Percentiles rank a stretch among this genome's conserved stretches.
Conservation (phyloP, 2,113 vertebrate species). For the Pluvialis apricaria region DNA sequence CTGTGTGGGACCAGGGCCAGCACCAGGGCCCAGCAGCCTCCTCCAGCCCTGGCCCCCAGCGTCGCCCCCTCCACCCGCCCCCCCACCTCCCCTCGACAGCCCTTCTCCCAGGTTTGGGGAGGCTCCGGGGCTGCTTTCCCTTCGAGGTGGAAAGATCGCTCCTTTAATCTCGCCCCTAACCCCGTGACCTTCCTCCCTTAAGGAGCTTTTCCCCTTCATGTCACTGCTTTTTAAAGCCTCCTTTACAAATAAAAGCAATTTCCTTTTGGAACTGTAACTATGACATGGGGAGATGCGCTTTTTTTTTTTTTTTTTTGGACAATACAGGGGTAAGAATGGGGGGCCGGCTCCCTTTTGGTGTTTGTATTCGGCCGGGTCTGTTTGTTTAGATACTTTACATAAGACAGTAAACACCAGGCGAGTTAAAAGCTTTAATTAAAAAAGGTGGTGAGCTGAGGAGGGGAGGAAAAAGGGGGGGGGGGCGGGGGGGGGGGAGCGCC, state of each 20-base stretch:
- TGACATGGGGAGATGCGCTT: slow-evolving; percentile 38
- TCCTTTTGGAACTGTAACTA: slow-evolving; percentile 67
- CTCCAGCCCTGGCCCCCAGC: background rate
- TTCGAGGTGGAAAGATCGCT: background rate
- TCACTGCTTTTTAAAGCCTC: slow-evolving; percentile 64
- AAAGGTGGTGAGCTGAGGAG: background rate
- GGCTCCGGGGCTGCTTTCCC: background rate
- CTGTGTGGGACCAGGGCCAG: background rate
- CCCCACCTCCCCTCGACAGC: background rate
- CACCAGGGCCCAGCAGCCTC: background rate
- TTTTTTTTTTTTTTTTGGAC: background rate
- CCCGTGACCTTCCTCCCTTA: slow-evolving; percentile 67
- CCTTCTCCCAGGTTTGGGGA: background rate
- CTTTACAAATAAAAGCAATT: slow-evolving; percentile 71
- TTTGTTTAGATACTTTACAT: slow-evolving; percentile 56
- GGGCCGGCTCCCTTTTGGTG: background rate
- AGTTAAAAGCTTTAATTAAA: slow-evolving; percentile 49
- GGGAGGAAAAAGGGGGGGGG: background rate
- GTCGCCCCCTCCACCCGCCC: background rate
- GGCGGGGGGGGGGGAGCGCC: rapidly evolving
- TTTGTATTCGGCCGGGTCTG: slow-evolving; percentile 11
- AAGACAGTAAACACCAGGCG: background rate
- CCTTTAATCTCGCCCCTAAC: slow-evolving; percentile 67
- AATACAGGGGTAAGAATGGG: slow-evolving; percentile 33
- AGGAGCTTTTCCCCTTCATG: slow-evolving; percentile 68